A percentile compares a stretch with the other conserved stretches of the same genome.
phyloP scores from a whole-genome alignment of 2,797 vertebrate genomes.

The Peromyscus eremicus region DNA sequence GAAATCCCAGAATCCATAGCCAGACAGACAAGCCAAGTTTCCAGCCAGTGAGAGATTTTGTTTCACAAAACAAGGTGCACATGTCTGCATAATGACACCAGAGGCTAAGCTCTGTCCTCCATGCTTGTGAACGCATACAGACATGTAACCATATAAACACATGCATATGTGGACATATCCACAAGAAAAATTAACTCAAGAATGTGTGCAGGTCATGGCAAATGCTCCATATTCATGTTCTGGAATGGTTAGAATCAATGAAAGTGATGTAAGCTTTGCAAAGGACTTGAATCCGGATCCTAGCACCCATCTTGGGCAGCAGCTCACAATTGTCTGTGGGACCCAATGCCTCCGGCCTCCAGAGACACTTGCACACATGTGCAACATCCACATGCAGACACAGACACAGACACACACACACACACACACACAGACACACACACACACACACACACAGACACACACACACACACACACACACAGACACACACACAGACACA shows the following conservation, averaged over 20 bases:
- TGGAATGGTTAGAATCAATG: background rate
- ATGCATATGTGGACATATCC: background rate
- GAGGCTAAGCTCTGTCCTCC: background rate
- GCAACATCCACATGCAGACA: background rate
- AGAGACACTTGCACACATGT: background rate
- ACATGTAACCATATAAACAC: background rate
- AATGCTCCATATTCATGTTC: background rate
- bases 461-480: background rate
- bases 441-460: background rate
- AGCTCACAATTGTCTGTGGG: background rate
- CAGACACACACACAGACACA: background rate
- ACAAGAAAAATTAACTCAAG: background rate
- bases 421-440: background rate
- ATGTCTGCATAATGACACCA: background rate
- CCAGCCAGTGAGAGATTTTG: background rate
- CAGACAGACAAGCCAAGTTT: background rate
- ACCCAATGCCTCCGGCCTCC: background rate
- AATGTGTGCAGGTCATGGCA: background rate
- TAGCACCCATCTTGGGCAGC: background rate
- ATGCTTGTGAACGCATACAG: background rate
- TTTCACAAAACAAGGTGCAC: background rate
- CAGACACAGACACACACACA: too few relatives aligned
- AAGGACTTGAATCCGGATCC: too few relatives aligned
- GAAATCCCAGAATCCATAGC: background rate
- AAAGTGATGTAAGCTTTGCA: background rate